These are phyloP conservation scores for Aleiodes sp. DNA, from an alignment of 1,140 invertebrate genomes.

Conservation along the genomic window DNA sequence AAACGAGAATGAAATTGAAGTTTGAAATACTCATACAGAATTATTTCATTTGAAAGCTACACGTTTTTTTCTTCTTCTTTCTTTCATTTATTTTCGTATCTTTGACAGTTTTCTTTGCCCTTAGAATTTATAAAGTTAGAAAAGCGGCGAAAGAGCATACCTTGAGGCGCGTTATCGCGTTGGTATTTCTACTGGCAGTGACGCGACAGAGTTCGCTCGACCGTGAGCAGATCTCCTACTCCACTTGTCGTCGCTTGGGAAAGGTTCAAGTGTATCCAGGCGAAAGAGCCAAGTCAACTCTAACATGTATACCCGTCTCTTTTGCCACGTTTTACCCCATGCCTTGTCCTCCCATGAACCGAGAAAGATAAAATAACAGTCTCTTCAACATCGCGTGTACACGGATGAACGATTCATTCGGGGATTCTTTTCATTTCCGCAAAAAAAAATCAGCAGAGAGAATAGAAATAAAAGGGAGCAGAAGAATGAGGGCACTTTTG, in stretches of 20 bases:
- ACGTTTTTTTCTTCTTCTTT: neutral
- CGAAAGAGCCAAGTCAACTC: slow-evolving; percentile 29
- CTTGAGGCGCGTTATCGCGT: slow-evolving; percentile 18
- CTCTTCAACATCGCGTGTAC: neutral
- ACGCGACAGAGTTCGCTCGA: slow-evolving; percentile 10
- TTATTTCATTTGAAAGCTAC: neutral
- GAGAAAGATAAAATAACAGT: slow-evolving; percentile 24
- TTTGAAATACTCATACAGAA: too few relatives aligned
- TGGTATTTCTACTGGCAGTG: slow-evolving; percentile 4
- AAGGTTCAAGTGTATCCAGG: slow-evolving; percentile 20
- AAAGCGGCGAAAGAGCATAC: neutral
- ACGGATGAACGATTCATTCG: slow-evolving; percentile 30
- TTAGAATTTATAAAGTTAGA: neutral
- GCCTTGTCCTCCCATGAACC: neutral
- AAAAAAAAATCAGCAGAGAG: neutral
- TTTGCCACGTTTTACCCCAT: slow-evolving; percentile 5
- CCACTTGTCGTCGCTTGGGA: slow-evolving; percentile 16
- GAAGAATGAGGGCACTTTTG: slow-evolving; percentile 11
- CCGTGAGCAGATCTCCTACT: slow-evolving; percentile 28
- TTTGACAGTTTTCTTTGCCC: neutral
- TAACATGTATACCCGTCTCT: slow-evolving; percentile 14
- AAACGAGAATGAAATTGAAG: too few relatives aligned
- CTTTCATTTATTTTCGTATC: neutral
- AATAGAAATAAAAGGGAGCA: slow-evolving; percentile 1
- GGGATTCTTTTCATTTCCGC: slow-evolving; percentile 15